Conservation (phyloP, 2,113 vertebrate species). For the Microtus montanus region DNA sequence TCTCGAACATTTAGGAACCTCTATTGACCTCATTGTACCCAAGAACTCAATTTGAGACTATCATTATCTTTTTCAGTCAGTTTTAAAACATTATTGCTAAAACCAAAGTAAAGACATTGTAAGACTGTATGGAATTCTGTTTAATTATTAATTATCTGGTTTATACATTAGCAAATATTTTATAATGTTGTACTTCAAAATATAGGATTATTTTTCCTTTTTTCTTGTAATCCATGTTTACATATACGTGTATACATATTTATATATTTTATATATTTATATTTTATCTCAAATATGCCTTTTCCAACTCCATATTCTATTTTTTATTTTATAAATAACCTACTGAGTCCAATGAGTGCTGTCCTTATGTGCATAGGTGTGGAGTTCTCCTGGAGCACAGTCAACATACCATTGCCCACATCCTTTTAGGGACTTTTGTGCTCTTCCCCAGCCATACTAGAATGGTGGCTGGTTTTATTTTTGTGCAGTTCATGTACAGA, state of each 20-base stretch:
- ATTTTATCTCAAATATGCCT: background rate
- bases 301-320: too few relatives aligned
- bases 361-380: background rate
- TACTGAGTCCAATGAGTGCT: background rate
- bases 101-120: background rate
- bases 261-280: too few relatives aligned
- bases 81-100: conserved; percentile 34
- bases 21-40: background rate
- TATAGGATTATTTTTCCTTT: background rate
- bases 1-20: background rate
- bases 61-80: conserved; percentile 19
- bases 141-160: background rate
- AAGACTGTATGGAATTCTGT: background rate
- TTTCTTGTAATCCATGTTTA: background rate
- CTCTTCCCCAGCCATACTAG: background rate
- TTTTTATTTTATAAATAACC: background rate
- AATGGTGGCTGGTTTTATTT: background rate
- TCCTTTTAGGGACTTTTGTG: background rate
- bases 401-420: too few relatives aligned
- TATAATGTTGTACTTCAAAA: background rate
- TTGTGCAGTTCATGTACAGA: background rate
- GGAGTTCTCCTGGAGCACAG: background rate
- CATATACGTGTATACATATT: background rate
- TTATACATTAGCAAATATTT: background rate
- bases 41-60: background rate